phyloP scores from a whole-genome alignment of 2,888 invertebrate genomes.

The Macrophya alboannulata region DNA sequence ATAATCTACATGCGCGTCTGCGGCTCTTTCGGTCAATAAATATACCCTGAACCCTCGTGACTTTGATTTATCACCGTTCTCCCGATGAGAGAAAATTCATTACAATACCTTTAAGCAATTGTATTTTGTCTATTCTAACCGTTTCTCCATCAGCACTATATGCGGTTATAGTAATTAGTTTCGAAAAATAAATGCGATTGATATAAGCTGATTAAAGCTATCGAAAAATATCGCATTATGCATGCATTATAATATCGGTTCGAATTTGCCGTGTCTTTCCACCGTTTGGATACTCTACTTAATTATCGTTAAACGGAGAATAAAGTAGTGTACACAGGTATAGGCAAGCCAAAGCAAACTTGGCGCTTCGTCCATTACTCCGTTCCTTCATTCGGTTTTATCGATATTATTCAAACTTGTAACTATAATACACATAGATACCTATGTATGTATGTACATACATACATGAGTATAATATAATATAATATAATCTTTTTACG shows the following conservation, averaged over 20 bases:
- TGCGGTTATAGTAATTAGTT: neutral
- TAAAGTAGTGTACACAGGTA: slow-evolving; percentile 25
- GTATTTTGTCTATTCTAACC: slow-evolving; percentile 21
- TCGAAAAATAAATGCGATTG: neutral
- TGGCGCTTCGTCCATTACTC: neutral
- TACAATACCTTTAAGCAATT: slow-evolving; percentile 25
- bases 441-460: too few species aligned
- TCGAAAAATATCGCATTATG: neutral
- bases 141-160: neutral
- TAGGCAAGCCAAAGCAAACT: neutral
- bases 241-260: neutral
- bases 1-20: neutral
- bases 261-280: slow-evolving; percentile 33
- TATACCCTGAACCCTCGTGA: neutral
- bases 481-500: neutral
- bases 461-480: neutral
- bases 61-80: slow-evolving; percentile 45
- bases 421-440: neutral
- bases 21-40: slow-evolving; percentile 24
- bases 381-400: neutral
- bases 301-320: neutral
- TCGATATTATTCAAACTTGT: slow-evolving; percentile 38
- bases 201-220: neutral
- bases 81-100: slow-evolving; percentile 46
- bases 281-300: slow-evolving; percentile 34